Evolutionary conservation across 2,888 invertebrate genomes (phyloP), one percentile per base, ranked within the genome.

Genomic region (Linnaemya vulpina): DNA sequence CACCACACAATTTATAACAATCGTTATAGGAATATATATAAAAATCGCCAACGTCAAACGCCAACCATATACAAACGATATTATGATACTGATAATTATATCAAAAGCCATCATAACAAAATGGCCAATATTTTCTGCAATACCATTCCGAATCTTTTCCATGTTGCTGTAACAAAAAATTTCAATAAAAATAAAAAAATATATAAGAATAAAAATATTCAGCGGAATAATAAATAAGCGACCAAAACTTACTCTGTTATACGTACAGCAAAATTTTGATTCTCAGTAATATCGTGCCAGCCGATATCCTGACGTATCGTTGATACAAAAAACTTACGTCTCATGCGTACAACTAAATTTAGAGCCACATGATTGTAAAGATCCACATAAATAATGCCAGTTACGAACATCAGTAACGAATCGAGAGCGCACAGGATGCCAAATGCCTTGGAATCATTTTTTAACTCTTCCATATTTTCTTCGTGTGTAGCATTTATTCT

Each of bases 11-110:
- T 96, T 96, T 13, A 96, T 94, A 8, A 94, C 93, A 11, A 96
- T 96, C 46, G 97, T 94, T 62, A 97, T 91, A 0, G 98, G 98
- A 22, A 96, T 95, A 75, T 96, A 95, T 8, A 96, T 94, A 84
- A 97, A 92, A 71, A 97, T 95, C 53, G 97, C 96, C 43, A 97
- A 92, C 0, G 98, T 97, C 67, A 98, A 93, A 90, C 97, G 95
- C 97, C 97, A 98, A 68, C 97, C 97, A 90, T 96, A 96, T 0
- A 94, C 92, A 90, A 98, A 95, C 0, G 97, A 96, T 75, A 96
- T 94, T 94, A 94, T 89, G 94, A 93, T 90, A 94, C 94, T 92
- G 95, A 96, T 91, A 43, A 92, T 84, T 70, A 92, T 92, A 7
- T 91, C 90, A 35, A 92, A 88, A 7, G 92, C 87, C 75, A 92